Conservation (phyloP, 1,140 invertebrate species). For the Drosophila micromelanica region DNA sequence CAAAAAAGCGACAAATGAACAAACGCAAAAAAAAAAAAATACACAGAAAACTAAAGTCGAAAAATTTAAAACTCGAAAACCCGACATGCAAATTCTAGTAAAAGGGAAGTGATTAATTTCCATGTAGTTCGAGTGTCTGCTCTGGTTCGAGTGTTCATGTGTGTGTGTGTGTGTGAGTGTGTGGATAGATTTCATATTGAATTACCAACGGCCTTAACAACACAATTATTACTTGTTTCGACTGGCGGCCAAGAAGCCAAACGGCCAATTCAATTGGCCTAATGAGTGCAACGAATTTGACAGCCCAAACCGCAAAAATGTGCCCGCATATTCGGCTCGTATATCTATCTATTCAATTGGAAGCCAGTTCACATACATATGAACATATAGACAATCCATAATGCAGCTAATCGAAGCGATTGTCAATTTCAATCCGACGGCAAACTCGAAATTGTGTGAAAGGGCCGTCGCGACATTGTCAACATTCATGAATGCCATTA, state of each 20-base stretch:
- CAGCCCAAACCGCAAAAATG: conserved; percentile 46
- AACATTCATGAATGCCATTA: conserved; percentile 39
- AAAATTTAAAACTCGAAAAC: conserved; percentile 35
- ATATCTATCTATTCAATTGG: not conserved
- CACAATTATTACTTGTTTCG: conserved; percentile 70
- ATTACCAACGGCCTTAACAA: conserved; percentile 70
- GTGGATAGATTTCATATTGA: conserved; percentile 53
- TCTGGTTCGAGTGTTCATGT: conserved; percentile 1
- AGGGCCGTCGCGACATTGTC: conserved; percentile 55
- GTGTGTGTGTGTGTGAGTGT: not conserved
- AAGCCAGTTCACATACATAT: not conserved
- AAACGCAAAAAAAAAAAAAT: conserved; percentile 21
- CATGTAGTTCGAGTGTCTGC: conserved; percentile 10
- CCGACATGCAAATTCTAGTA: conserved; percentile 70
- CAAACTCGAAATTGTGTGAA: conserved; percentile 48
- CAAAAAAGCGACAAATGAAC: conserved; percentile 43
- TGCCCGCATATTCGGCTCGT: conserved; percentile 11
- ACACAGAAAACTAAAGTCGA: conserved; percentile 20
- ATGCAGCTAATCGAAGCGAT: conserved; percentile 64
- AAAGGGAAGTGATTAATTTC: conserved; percentile 78
- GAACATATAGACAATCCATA: conserved; percentile 48
- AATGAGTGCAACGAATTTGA: conserved; percentile 79
- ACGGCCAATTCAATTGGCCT: conserved; percentile 69
- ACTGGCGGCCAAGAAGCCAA: conserved; percentile 42
- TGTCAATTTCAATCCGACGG: conserved; percentile 42